Percentiles rank a stretch among this genome's conserved stretches.
Conservation (phyloP, 2,888 invertebrate genomes). For the Leptinotarsa rubiginosa region DNA sequence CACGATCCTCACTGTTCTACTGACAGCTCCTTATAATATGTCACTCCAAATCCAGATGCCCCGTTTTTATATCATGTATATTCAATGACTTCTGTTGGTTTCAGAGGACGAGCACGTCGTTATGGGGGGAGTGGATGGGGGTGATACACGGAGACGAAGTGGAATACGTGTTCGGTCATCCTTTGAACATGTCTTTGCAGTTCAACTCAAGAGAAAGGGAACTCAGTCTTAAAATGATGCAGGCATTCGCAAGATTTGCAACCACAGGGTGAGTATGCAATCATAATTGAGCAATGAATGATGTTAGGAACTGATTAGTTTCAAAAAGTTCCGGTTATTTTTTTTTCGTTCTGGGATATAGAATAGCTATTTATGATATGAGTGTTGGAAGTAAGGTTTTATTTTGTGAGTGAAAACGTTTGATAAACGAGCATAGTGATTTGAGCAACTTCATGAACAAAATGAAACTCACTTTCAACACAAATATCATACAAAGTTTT, state of each 20-base stretch:
- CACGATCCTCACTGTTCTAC: not conserved
- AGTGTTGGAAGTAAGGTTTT: no score
- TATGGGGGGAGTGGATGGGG: constrained; percentile 99
- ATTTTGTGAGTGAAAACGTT: no score
- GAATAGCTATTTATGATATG: no score
- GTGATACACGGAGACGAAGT: constrained; percentile 99
- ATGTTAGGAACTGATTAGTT: no score
- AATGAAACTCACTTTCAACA: no score
- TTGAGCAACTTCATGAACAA: no score
- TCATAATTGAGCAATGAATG: no score
- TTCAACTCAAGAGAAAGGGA: constrained; percentile 89
- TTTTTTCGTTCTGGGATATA: no score
- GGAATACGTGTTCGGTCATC: constrained; percentile 97
- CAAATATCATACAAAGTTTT: no score
- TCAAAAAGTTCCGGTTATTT: no score
- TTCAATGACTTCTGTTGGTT: constrained; percentile 60
- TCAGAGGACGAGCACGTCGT: constrained; percentile 89
- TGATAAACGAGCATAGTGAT: no score
- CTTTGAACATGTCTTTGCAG: constrained; percentile 86
- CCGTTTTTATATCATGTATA: constrained; percentile 28
- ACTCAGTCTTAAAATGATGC: constrained; percentile 91
- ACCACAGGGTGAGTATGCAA: constrained; percentile 84
- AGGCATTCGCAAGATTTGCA: constrained; percentile 92
- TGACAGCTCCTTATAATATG: not conserved
- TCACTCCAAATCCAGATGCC: constrained; percentile 19